phyloP scores from a whole-genome alignment of 2,797 vertebrate genomes.

The Lycodopsis pacificus region DNA sequence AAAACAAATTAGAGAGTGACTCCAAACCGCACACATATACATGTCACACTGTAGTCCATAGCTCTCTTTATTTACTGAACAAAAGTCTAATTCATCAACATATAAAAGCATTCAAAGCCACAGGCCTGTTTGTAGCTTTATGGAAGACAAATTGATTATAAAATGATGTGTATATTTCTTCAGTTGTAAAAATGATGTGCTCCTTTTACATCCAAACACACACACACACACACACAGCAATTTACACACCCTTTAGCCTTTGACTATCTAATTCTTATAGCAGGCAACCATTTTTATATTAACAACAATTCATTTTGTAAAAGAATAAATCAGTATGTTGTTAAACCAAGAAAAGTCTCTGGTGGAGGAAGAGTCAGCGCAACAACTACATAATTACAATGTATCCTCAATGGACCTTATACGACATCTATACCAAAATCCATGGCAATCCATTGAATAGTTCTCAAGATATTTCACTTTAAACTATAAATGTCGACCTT shows the following conservation, averaged over 20 bases:
- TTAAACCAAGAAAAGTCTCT: not conserved
- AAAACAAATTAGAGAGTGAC: constrained; percentile 57
- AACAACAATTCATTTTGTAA: not conserved
- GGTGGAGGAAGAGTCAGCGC: not conserved
- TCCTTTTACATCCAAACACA: not conserved
- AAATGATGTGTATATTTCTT: constrained; percentile 41
- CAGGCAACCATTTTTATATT: not conserved
- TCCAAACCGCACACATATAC: constrained; percentile 12
- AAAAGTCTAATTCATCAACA: constrained; percentile 55
- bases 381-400: not conserved
- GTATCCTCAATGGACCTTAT: not conserved
- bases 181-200: constrained; percentile 13
- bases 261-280: not conserved
- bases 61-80: constrained; percentile 34
- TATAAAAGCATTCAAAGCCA: constrained; percentile 59
- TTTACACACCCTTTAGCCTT: constrained; percentile 1
- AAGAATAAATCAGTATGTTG: not conserved
- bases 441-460: not conserved
- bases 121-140: constrained; percentile 36
- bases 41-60: constrained; percentile 11
- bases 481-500: not conserved
- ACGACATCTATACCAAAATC: not conserved
- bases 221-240: not conserved
- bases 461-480: not conserved
- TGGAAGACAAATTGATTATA: constrained; percentile 43